phyloP scores from a whole-genome alignment of 2,888 invertebrate genomes.

The Dryomyza anilis region DNA sequence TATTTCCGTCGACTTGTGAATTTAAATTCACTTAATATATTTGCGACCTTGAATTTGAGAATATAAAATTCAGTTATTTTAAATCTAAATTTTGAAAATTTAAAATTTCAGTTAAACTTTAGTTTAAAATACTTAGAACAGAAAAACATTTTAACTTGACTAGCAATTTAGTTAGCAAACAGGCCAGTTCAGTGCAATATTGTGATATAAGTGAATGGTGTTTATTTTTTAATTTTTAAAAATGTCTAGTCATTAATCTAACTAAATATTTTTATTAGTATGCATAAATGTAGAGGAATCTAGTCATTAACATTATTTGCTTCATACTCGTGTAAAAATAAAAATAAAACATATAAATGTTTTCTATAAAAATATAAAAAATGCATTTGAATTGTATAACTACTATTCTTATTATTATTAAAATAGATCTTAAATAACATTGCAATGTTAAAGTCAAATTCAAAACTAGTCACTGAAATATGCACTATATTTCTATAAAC shows the following conservation, averaged over 20 bases:
- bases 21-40: too few species aligned
- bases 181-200: conserved; percentile 61
- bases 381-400: conserved; percentile 6
- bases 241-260: neutral
- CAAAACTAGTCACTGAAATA: neutral
- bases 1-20: too few species aligned
- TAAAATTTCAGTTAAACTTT: too few species aligned
- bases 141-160: too few species aligned
- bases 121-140: neutral
- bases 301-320: conserved; percentile 1
- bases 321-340: neutral
- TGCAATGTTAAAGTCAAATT: neutral
- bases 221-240: conserved; percentile 1
- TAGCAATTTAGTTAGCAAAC: conserved; percentile 36
- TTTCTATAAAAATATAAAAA: conserved; percentile 1
- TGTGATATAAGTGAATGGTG: conserved; percentile 53
- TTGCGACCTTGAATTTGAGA: too few species aligned
- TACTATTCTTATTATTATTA: neutral
- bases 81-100: too few species aligned
- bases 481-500: neutral
- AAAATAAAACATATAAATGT: neutral
- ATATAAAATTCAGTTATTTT: too few species aligned
- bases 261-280: neutral
- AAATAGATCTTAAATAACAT: neutral
- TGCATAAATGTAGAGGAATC: neutral